Percentiles rank a stretch among this genome's conserved stretches.
phyloP scores from a whole-genome alignment of 2,797 vertebrate genomes.

The Heterohyrax brucei region DNA sequence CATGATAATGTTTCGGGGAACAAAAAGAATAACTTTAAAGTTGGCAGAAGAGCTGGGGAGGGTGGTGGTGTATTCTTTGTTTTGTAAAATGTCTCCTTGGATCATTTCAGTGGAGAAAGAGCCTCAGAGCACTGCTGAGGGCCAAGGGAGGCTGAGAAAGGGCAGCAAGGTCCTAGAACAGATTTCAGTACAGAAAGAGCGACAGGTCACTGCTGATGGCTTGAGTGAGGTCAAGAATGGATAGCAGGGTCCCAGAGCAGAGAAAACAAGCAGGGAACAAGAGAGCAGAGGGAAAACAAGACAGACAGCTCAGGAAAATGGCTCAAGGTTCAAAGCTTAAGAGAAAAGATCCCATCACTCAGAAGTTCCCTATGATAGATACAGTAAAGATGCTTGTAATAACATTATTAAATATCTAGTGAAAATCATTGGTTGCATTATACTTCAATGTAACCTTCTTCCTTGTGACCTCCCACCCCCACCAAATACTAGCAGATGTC shows the following conservation, averaged over 20 bases:
- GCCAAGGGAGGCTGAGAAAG: neutral
- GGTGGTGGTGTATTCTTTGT: neutral
- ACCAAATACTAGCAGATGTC: neutral
- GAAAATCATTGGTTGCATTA: neutral
- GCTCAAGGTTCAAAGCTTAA: neutral
- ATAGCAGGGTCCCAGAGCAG: neutral
- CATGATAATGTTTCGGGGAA: neutral
- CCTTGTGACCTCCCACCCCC: neutral
- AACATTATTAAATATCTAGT: neutral
- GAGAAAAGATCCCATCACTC: neutral
- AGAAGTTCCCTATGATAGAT: neutral
- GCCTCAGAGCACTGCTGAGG: neutral
- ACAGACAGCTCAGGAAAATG: neutral
- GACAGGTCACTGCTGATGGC: no score
- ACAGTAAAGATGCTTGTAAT: neutral
- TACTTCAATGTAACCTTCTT: neutral
- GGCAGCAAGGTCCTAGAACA: neutral
- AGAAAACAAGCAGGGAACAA: neutral
- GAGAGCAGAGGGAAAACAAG: neutral
- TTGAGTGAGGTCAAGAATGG: neutral
- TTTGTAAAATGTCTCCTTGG: neutral
- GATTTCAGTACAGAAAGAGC: no score
- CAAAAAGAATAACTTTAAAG: neutral
- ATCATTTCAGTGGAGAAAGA: neutral
- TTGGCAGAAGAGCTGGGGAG: neutral